Base-by-base conservation (phyloP, 1,140 invertebrate species). In the Heliconius melpomene region DNA sequence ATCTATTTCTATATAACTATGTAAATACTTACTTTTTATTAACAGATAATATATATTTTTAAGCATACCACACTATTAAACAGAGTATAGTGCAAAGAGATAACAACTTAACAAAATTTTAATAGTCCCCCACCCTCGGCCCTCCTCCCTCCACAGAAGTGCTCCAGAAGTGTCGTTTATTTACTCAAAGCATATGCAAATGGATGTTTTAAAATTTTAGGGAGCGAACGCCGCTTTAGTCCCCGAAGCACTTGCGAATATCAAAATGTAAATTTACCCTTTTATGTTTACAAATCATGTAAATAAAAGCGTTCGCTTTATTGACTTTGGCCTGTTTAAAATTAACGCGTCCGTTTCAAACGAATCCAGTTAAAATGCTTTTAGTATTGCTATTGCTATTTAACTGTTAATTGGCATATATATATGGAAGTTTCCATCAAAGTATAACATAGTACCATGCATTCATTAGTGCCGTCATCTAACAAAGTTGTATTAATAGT, bases 221-320 rank as follows among this genome's bases (percentile, higher is more conserved):
- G 92, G 92, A 91, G 90, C 90, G 90, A 92, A 91, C 84, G 91
- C 87, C 90, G 89, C 88, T 91, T 93, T 90, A 90, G 89, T 91
- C 92, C 91, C 93, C 81, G 85, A 89, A 93, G 91, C 92, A 93
- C 90, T 94, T 91, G 93, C 87, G 89, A 91, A 91, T 90, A 94
- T 94, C 92, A 94, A 93, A 93, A 94, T 94, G 93, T 93, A 94
- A 94, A 94, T 94, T 90, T 87, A 94, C 90, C 93, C 93, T 94
- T 94, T 94, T 93, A 94, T 93, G 93, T 94, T 93, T 91, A 92
- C 91, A 92, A 94, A 93, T 94, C 89, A 92, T 91, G 91, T 93
- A 93, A 94, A 94, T 94, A 92, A 92, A 89, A 91, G 89, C 89
- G 86, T 90, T 91, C 93, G 85, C 90, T 91, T 93, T 91, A 93